Evolutionary conservation across 2,888 invertebrate species (phyloP).

Genomic region (Kuschelorhynchus macadamiae): DNA sequence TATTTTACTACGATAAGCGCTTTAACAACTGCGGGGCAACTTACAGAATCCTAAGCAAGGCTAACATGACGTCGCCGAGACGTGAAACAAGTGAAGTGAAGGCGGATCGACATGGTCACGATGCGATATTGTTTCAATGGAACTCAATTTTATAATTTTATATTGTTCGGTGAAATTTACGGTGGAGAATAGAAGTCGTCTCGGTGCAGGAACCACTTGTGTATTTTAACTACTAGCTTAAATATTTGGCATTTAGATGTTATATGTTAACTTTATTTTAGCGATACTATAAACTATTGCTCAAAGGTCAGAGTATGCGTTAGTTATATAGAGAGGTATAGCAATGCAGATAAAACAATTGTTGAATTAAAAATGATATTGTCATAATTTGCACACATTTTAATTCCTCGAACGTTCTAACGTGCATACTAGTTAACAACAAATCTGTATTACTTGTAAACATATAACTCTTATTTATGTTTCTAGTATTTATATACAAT

Average conservation of each 20-base stretch:
- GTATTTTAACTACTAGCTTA: slow-evolving; percentile 31
- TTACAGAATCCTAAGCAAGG: slow-evolving; percentile 42
- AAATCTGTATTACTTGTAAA: no score
- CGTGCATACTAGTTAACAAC: no score
- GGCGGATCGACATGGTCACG: slow-evolving; percentile 45
- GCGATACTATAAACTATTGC: slow-evolving; percentile 15
- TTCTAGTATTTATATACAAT: no score
- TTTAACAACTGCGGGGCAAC: slow-evolving; percentile 24
- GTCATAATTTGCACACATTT: no score
- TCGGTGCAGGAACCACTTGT: slow-evolving; percentile 24
- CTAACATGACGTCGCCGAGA: slow-evolving; percentile 41
- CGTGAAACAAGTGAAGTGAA: slow-evolving; percentile 46
- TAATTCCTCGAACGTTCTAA: no score
- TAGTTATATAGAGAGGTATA: no score
- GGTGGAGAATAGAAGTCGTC: slow-evolving; percentile 29
- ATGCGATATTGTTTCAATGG: slow-evolving; percentile 42
- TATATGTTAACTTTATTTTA: slow-evolving; percentile 23
- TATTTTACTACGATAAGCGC: slow-evolving; percentile 34
- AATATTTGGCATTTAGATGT: slow-evolving; percentile 27
- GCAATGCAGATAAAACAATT: no score
- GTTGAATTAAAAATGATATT: no score
- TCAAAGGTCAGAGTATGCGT: no score
- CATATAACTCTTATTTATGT: no score
- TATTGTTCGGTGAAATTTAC: slow-evolving; percentile 34
- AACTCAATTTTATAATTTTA: slow-evolving; percentile 37